A percentile compares a stretch with the other conserved stretches of the same genome.
Evolutionary conservation across 2,797 vertebrate species (phyloP).

Genomic region (Bucorvus abyssinicus): DNA sequence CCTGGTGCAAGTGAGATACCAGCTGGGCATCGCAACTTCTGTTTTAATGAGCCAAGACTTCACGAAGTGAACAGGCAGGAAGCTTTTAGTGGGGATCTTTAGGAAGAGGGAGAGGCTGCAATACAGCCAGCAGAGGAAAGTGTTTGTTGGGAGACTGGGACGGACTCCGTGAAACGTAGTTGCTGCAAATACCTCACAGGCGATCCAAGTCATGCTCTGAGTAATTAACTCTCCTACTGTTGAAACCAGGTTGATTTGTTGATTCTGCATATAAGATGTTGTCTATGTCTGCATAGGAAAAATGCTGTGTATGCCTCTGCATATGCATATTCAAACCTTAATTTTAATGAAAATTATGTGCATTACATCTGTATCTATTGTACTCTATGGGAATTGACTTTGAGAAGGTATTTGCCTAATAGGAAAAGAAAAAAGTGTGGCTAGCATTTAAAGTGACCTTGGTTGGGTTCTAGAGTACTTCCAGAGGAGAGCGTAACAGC

Average conservation of each 20-base stretch:
- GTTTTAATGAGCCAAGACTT: not conserved
- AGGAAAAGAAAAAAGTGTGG: not conserved
- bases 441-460: not conserved
- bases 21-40: not conserved
- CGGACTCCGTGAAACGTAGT: not conserved
- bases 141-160: not conserved
- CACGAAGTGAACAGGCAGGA: not conserved
- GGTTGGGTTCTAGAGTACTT: not conserved
- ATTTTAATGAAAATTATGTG: constrained; percentile 27
- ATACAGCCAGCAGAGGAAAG: not conserved
- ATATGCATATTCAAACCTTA: not conserved
- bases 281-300: not conserved
- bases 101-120: not conserved
- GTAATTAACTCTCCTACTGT: constrained; percentile 17
- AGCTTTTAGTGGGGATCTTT: not conserved
- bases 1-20: not conserved
- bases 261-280: constrained; percentile 8
- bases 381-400: not conserved
- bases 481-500: fast-evolving
- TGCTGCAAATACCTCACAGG: not conserved
- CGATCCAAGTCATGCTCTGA: not conserved
- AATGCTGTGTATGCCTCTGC: not conserved
- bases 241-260: constrained; percentile 51
- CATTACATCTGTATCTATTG: not conserved
- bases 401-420: not conserved